Evolutionary conservation across 2,888 invertebrate genomes (phyloP).

Genomic region (Heteropelma amictum): DNA sequence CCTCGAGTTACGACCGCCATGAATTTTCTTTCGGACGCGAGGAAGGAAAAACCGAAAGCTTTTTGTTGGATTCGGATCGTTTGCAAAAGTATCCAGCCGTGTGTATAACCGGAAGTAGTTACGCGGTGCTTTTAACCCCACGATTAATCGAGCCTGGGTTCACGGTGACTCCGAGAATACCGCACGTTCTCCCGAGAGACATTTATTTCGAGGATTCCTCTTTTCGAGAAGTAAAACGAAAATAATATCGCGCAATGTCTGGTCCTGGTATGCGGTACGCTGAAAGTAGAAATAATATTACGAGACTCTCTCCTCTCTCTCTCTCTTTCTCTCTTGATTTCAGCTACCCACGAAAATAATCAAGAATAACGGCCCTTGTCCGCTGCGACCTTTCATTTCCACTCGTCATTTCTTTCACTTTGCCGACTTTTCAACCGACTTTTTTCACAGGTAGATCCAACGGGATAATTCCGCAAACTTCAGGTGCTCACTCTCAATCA

Average conservation of each 20-base stretch:
- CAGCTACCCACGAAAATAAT: conserved; percentile 20
- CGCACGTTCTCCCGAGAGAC: not conserved
- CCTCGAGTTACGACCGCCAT: too few species aligned
- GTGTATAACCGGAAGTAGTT: not conserved
- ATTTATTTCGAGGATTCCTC: not conserved
- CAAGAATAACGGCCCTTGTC: conserved; percentile 18
- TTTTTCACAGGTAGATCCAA: not conserved
- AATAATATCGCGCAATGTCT: not conserved
- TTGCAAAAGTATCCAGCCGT: not conserved
- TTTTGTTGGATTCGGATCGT: not conserved
- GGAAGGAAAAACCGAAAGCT: not conserved
- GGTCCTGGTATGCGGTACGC: not conserved
- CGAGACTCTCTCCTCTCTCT: conserved; percentile 13
- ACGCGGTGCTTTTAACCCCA: not conserved
- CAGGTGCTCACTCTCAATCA: not conserved
- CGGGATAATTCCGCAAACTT: not conserved
- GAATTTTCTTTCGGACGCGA: too few species aligned
- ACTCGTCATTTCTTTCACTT: conserved; percentile 24
- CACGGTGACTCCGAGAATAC: not conserved
- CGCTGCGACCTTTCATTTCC: conserved; percentile 19
- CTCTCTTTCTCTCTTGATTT: too few species aligned
- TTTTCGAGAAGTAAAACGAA: not conserved
- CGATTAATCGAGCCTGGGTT: not conserved
- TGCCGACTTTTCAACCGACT: conserved; percentile 3
- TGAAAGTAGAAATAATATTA: conserved; percentile 35